phyloP scores from a whole-genome alignment of 2,113 vertebrate genomes.

The Nettapus auritus region DNA sequence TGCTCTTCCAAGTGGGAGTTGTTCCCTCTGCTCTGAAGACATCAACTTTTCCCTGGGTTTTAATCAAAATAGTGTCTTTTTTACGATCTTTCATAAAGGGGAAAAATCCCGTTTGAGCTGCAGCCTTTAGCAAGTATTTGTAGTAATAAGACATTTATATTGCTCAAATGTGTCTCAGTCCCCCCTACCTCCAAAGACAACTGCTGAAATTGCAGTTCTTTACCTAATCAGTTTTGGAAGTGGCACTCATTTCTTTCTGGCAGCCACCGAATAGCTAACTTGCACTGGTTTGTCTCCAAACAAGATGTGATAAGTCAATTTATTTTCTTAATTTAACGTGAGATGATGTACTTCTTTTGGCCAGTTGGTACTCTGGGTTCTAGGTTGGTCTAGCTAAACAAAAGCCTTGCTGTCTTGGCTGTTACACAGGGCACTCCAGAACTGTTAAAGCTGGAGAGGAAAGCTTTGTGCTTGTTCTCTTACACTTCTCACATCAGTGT shows the following conservation, averaged over 20 bases:
- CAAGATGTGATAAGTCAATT: not conserved
- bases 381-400: not conserved
- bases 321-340: not conserved
- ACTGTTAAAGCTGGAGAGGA: not conserved
- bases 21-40: not conserved
- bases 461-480: conserved; percentile 24
- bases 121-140: not conserved
- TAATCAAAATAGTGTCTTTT: conserved; percentile 3
- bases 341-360: not conserved
- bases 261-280: not conserved
- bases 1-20: not conserved
- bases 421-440: not conserved
- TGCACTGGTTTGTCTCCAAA: not conserved
- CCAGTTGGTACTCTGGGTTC: not conserved
- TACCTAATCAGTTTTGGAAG: not conserved
- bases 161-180: not conserved
- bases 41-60: conserved; percentile 9
- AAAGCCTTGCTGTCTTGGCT: not conserved
- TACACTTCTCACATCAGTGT: not conserved
- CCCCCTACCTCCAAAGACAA: not conserved
- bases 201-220: not conserved
- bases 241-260: not conserved
- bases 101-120: not conserved
- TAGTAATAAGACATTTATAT: not conserved
- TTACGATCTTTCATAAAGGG: not conserved